phyloP scores from a whole-genome alignment of 2,888 invertebrate species.

The Sialis lutaria region DNA sequence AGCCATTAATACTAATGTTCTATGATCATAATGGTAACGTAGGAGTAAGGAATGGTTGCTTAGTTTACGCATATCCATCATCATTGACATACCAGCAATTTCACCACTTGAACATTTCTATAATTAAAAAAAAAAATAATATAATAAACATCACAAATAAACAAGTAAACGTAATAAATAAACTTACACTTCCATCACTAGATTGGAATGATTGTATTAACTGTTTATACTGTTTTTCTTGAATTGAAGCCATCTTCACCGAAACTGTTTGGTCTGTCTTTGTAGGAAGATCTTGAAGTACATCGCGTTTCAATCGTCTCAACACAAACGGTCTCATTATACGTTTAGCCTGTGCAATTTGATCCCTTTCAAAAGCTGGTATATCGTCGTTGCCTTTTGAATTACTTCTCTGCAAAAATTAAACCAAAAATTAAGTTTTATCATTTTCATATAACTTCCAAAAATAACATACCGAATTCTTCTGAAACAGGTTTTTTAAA shows the following conservation, averaged over 20 bases:
- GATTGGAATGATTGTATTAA: slow-evolving; percentile 51
- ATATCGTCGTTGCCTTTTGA: slow-evolving; percentile 36
- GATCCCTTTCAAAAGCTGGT: slow-evolving; percentile 73
- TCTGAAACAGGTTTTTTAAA: slow-evolving; percentile 73
- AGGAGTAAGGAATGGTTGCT: slow-evolving; percentile 87
- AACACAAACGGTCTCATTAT: slow-evolving; percentile 95
- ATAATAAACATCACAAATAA: no score
- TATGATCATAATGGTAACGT: slow-evolving; percentile 53
- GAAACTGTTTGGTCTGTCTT: slow-evolving; percentile 57
- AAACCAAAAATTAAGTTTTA: slow-evolving; percentile 6
- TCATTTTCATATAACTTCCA: not conserved
- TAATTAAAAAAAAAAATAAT: not conserved
- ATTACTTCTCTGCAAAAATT: slow-evolving; percentile 28
- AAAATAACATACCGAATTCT: slow-evolving; percentile 38
- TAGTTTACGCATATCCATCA: slow-evolving; percentile 86
- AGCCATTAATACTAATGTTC: slow-evolving; percentile 46
- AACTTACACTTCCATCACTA: slow-evolving; percentile 26
- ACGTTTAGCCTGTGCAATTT: slow-evolving; percentile 81
- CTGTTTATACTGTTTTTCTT: slow-evolving; percentile 56
- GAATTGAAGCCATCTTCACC: slow-evolving; percentile 51
- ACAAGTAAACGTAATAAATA: no score
- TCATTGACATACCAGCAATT: slow-evolving; percentile 55
- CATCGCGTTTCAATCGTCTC: slow-evolving; percentile 72
- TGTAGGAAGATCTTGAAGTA: slow-evolving; percentile 66
- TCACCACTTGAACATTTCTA: slow-evolving; percentile 35